Percentiles rank a stretch among this genome's conserved stretches.
Conservation (phyloP, 2,888 invertebrate genomes). For the Cataglyphis rosenhaueri region DNA sequence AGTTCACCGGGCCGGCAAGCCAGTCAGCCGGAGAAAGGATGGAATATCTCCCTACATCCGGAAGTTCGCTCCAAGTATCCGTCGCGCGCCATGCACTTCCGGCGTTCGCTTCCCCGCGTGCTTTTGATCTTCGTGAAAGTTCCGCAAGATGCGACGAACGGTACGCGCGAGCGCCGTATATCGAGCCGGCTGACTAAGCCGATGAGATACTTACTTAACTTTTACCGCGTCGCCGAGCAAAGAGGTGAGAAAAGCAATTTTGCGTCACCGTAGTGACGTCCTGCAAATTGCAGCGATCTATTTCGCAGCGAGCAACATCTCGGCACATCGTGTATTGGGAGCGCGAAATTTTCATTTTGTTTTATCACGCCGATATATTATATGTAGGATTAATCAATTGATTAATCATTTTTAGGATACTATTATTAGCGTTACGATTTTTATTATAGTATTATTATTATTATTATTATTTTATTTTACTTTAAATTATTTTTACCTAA, state of each 20-base stretch:
- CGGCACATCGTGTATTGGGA: not conserved
- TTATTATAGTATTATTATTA: too few species aligned
- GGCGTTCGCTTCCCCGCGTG: constrained; percentile 15
- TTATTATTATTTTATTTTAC: not conserved
- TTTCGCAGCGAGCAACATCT: constrained; percentile 13
- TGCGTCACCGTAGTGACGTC: constrained; percentile 47
- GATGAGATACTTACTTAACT: constrained; percentile 58
- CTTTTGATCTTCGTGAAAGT: constrained; percentile 59
- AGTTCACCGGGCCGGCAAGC: constrained; percentile 38
- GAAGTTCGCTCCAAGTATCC: constrained; percentile 53
- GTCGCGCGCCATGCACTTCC: constrained; percentile 43
- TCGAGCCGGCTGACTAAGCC: constrained; percentile 47
- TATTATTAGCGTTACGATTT: too few species aligned
- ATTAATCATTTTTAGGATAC: not conserved
- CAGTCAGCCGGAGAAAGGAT: constrained; percentile 40
- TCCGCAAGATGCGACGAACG: constrained; percentile 40
- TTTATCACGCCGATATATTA: constrained; percentile 11
- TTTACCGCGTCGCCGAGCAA: constrained; percentile 42
- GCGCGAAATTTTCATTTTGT: constrained; percentile 24
- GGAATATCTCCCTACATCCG: constrained; percentile 48
- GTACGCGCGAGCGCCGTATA: constrained; percentile 22
- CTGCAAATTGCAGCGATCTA: constrained; percentile 53
- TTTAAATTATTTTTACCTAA: too few species aligned
- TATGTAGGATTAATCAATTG: constrained; percentile 27
- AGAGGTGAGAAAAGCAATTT: constrained; percentile 55